Evolutionary conservation across 2,888 invertebrate genomes (phyloP), one percentile per base, ranked within the genome.

Genomic region (Megastigmus dorsalis): DNA sequence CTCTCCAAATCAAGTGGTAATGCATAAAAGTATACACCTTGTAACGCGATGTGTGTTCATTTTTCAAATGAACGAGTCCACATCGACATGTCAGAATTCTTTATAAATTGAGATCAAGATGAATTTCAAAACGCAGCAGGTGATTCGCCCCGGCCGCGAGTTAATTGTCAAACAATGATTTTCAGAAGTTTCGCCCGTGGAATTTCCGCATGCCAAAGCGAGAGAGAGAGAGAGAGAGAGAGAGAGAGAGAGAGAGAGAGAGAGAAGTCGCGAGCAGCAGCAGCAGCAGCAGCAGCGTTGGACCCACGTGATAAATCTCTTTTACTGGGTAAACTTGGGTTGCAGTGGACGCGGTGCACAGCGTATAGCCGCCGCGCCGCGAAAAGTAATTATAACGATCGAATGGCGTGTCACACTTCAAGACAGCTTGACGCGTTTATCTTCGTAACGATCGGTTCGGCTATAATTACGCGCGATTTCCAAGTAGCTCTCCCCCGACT

Each of bases 91-190:
- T 65, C 48, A 57, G 6, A 57, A 36, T 38, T 13, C 43, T 6
- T 30, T 57, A 36, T 7, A 45, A 71, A 66, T 43, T 26, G 43
- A 73, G 60, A 66, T 73, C 66, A 52, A 73, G 60, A 60, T 66
- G 72, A 60, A 67, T 66, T 59, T 66, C 23, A 36, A 7, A n/a
- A 36, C 57, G 3, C 62, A 68, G 68, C 74, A 57, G 63, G 68
- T 68, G 74, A 63, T 68, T 67, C 30, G 20, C 6, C 23, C 3
- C 38, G 10, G 18, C n/a, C 18, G 13, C 33, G 15, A 57, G 62
- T 74, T 68, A 68, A 74, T 68, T 57, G 74, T 68, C 63, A 63
- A 68, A 73, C 62, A 73, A 73, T 73, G 60, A 74, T 74, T 74
- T 73, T 74, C 63, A 68, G 30, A 50, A 55, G 68, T 62, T 57